Conservation (phyloP, 2,113 vertebrate species). For the Poeciliopsis prolifica region DNA sequence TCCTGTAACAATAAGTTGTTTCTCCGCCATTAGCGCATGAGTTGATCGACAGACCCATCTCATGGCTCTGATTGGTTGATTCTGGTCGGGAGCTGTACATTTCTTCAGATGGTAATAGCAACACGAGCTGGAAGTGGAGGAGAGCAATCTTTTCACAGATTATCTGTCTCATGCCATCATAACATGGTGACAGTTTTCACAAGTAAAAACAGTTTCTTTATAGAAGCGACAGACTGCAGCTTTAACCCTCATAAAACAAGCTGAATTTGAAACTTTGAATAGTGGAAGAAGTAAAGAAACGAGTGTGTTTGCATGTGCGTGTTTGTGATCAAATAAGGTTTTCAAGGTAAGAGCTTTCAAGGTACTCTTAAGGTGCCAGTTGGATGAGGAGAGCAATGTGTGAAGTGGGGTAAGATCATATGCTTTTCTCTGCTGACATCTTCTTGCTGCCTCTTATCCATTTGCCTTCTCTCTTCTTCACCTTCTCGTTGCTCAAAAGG, state of each 20-base stretch:
- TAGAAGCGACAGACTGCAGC: too few relatives aligned
- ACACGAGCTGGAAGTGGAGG: too few relatives aligned
- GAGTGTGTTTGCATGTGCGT: not conserved
- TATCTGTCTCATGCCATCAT: too few relatives aligned
- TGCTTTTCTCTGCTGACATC: slow-evolving; percentile 38
- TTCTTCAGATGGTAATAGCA: too few relatives aligned
- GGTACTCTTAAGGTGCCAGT: slow-evolving; percentile 62
- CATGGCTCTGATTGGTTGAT: too few relatives aligned
- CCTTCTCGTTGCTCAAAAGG: slow-evolving; percentile 31
- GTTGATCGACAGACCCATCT: too few relatives aligned
- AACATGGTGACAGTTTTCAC: too few relatives aligned
- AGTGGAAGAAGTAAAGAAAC: slow-evolving; percentile 7
- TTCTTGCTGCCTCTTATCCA: slow-evolving; percentile 45
- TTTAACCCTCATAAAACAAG: not conserved
- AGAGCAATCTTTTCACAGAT: too few relatives aligned
- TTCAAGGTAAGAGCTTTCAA: slow-evolving; percentile 62
- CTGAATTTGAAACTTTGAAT: not conserved
- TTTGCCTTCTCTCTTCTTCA: slow-evolving; percentile 31
- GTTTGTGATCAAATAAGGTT: slow-evolving; percentile 59
- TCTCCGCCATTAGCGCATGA: too few relatives aligned
- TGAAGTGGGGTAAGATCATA: slow-evolving; percentile 66
- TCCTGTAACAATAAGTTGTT: too few relatives aligned
- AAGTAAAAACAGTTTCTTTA: too few relatives aligned
- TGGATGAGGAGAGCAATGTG: slow-evolving; percentile 42
- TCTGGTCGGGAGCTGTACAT: too few relatives aligned